Evolutionary conservation across 2,888 invertebrate species (phyloP).

Genomic region (Pollenia amentaria): DNA sequence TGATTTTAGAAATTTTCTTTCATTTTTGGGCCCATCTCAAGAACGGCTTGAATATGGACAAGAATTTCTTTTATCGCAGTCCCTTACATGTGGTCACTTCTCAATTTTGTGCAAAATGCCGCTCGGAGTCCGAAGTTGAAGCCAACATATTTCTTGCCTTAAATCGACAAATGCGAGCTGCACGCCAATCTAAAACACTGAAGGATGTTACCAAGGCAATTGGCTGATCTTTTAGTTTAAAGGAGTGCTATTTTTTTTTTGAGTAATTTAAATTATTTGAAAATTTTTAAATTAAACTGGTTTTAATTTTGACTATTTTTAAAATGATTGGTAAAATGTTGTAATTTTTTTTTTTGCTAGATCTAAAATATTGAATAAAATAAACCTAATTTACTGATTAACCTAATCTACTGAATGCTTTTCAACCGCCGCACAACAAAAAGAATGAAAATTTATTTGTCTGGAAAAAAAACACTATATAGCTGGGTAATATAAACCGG

Average conservation of each 20-base stretch:
- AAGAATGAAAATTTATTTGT: too few relatives aligned
- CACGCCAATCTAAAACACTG: conserved; percentile 79
- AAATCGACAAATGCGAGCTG: conserved; percentile 87
- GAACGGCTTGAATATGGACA: conserved; percentile 87
- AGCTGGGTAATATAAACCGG: too few relatives aligned
- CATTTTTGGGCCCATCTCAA: conserved; percentile 89
- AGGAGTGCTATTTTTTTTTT: conserved; percentile 1
- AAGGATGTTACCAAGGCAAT: conserved; percentile 82
- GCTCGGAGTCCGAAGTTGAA: conserved; percentile 87
- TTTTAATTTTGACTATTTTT: conserved; percentile 16
- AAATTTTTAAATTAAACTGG: conserved; percentile 24
- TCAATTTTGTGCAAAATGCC: conserved; percentile 89
- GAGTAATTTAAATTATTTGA: conserved; percentile 11
- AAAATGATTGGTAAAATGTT: conserved; percentile 26
- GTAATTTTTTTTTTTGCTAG: conserved; percentile 1
- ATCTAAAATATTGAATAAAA: too few relatives aligned
- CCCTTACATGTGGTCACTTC: conserved; percentile 89
- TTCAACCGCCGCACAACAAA: too few relatives aligned
- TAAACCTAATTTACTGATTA: too few relatives aligned
- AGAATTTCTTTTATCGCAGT: conserved; percentile 88
- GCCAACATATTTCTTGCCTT: conserved; percentile 84
- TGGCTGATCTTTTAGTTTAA: conserved; percentile 70
- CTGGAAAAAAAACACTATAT: too few relatives aligned
- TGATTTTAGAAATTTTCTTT: conserved; percentile 87
- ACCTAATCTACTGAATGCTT: too few relatives aligned